A percentile compares a stretch with the other conserved stretches of the same genome.
Evolutionary conservation across 2,113 vertebrate genomes (phyloP).

Genomic region (Crocuta crocuta): DNA sequence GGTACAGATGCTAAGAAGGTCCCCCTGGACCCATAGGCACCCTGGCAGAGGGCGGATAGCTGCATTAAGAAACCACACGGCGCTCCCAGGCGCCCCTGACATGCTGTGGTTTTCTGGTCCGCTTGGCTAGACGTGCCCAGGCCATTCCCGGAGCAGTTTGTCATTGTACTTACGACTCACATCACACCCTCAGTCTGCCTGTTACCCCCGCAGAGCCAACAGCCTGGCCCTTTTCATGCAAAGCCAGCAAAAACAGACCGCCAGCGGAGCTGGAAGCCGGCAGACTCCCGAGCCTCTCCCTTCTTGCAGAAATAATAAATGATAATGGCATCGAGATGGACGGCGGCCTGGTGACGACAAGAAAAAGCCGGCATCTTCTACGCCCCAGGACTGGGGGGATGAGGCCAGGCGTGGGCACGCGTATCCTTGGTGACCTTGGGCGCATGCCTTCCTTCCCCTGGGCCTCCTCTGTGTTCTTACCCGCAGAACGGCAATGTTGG

Average conservation of each 20-base stretch:
- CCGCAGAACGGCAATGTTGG: not conserved
- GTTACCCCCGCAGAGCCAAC: not conserved
- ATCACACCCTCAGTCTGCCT: not conserved
- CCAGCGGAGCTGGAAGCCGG: not conserved
- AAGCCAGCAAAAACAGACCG: constrained; percentile 32
- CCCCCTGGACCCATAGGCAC: not conserved
- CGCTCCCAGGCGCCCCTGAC: fast-evolving
- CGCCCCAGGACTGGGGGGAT: too few relatives aligned
- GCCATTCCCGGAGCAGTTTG: not conserved
- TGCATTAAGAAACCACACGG: fast-evolving
- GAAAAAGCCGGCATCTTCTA: not conserved
- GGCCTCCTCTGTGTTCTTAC: not conserved
- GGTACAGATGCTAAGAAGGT: not conserved
- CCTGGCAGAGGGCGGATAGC: not conserved
- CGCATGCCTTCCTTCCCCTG: not conserved
- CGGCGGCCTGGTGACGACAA: not conserved
- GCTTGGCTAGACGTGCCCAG: fast-evolving
- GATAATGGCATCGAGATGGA: not conserved
- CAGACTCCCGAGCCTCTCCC: not conserved
- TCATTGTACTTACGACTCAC: not conserved
- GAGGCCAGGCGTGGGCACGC: not conserved
- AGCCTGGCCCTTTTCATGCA: not conserved
- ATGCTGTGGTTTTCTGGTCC: not conserved
- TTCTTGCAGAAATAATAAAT: not conserved
- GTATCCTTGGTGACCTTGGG: not conserved